Base-by-base conservation (phyloP, 2,888 invertebrate species). In the Leptodirus hochenwartii region DNA sequence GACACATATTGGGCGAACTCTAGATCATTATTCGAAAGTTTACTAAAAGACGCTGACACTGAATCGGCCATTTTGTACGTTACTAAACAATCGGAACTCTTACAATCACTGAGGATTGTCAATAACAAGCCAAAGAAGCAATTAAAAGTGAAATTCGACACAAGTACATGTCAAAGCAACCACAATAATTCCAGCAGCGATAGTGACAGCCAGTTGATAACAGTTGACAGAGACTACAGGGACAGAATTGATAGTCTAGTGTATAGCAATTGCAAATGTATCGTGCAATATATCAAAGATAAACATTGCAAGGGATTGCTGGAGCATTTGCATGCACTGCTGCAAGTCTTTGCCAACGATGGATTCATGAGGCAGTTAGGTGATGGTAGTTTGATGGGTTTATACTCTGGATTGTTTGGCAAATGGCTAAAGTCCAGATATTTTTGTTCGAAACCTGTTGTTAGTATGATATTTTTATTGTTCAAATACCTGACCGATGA, bases 401-500 rank as follows among this genome's bases (percentile, higher is more conserved):
- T 54, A 35, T 49, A 46, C 27, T 32, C 39, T 17, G 39, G 46
- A 28, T 34, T 49, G 14, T 39, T 51, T 15, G 12, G 34, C 8
- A 41, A 38, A 1, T 70, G 72, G 68, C 49, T 74, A 29, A 40
- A 51, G 1, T 54, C 56, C 1, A 60, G 62, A 27, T 47, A 56
- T 1, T 61, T 64, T 39, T 54, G 63, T 12, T 60, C 62, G 22
- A 61, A 62, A 37, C 47, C 61, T 17, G 53, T 72, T 2, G 54
- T 75, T 2, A 67, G 73, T 42, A 53, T 79, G 8, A 54, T 70
- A 26, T 77, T 80, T 47, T 55, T 66, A 33, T 44, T 74, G 27
- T 45, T 73, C 34, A 55, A 56, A 17, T 62, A 68, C 37, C 47
- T 75, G 39, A 47, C 51, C 13, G 56, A 61, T 17, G 50, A 52